These are phyloP conservation scores for Yasuhikotakia modesta DNA, from an alignment of 2,797 vertebrate genomes.

Conservation along the genomic window DNA sequence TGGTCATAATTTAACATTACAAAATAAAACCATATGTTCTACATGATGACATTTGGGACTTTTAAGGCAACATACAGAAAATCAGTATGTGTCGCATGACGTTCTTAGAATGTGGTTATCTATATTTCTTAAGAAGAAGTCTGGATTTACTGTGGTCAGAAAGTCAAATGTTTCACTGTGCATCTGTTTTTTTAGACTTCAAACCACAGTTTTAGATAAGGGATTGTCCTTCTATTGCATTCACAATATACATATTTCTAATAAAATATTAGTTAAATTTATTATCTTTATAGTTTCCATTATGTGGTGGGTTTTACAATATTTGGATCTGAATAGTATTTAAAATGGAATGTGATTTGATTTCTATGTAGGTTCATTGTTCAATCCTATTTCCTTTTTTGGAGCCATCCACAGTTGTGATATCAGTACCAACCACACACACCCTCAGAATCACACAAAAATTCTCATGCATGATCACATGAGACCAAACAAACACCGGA, in stretches of 20 bases:
- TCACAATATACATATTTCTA: no score
- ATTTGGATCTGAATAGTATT: not conserved
- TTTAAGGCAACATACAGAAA: not conserved
- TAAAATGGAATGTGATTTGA: not conserved
- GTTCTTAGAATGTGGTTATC: no score
- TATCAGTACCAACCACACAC: not conserved
- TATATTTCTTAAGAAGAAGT: slow-evolving; percentile 24
- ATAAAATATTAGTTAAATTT: no score
- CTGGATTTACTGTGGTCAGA: not conserved
- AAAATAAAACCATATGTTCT: not conserved
- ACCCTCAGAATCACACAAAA: no score
- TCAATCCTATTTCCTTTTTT: not conserved
- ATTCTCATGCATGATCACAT: slow-evolving; percentile 46
- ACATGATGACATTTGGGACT: not conserved
- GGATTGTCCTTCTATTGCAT: not conserved
- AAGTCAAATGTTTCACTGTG: slow-evolving; percentile 7
- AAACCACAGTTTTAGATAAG: slow-evolving; percentile 17
- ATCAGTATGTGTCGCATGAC: not conserved
- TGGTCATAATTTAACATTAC: slow-evolving; percentile 28
- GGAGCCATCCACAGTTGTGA: not conserved
- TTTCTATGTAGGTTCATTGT: not conserved
- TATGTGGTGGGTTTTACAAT: not conserved
- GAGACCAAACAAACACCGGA: not conserved
- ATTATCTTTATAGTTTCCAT: not conserved
- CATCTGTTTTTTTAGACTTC: not conserved